Conservation (phyloP, 2,888 invertebrate species). For the Caenorhabditis doughertyi region DNA sequence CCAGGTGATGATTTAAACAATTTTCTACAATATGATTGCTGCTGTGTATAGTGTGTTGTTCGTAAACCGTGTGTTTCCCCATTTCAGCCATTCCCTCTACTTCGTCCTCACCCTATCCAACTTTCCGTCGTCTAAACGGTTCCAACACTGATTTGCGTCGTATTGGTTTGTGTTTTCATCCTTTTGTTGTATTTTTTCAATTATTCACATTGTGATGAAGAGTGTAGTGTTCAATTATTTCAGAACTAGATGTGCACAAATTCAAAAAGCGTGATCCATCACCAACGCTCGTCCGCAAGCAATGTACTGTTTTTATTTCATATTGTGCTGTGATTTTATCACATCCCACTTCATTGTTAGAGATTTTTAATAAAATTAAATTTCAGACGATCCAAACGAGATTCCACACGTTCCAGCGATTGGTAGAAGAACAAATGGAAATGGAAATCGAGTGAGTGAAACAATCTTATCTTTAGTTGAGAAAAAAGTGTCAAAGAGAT, state of each 20-base stretch:
- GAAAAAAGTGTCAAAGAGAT: not conserved
- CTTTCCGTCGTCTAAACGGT: slow-evolving; percentile 48
- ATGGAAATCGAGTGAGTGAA: slow-evolving; percentile 45
- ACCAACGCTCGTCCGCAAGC: slow-evolving; percentile 77
- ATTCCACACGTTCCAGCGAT: slow-evolving; percentile 72
- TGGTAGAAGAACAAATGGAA: slow-evolving; percentile 54
- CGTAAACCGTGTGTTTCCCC: slow-evolving; percentile 6
- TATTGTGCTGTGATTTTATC: slow-evolving; percentile 31
- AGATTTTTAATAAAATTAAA: not conserved
- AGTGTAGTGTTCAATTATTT: slow-evolving; percentile 50
- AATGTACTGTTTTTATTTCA: slow-evolving; percentile 68
- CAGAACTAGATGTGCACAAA: slow-evolving; percentile 73
- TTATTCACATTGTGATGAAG: not conserved
- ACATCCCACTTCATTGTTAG: not conserved
- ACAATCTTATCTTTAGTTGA: not conserved
- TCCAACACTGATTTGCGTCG: slow-evolving; percentile 63
- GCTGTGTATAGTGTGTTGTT: too few species aligned
- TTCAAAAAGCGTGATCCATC: slow-evolving; percentile 78
- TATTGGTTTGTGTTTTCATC: slow-evolving; percentile 57
- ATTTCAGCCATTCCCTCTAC: slow-evolving; percentile 54
- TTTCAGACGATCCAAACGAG: slow-evolving; percentile 72
- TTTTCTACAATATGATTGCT: slow-evolving; percentile 1
- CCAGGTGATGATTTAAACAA: slow-evolving; percentile 2
- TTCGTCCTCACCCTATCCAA: slow-evolving; percentile 25
- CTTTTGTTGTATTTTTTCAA: not conserved